Evolutionary conservation across 2,797 vertebrate species (phyloP).

Genomic region (Myoxocephalus aenaeus): DNA sequence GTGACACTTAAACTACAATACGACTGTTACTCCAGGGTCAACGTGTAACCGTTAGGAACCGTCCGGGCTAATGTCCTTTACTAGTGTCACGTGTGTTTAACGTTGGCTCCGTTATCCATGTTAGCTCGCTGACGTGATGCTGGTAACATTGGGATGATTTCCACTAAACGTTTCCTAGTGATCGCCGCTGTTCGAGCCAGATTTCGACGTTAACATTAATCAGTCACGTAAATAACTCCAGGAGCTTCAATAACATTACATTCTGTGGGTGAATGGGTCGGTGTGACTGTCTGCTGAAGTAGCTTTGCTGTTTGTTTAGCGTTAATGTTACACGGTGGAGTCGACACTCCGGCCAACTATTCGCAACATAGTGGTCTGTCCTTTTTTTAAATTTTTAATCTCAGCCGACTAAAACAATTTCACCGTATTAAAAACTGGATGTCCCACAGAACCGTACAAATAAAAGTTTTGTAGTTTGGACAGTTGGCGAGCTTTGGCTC

Average conservation of each 20-base stretch:
- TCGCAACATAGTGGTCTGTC: not conserved
- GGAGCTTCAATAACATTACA: not conserved
- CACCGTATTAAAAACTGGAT: not conserved
- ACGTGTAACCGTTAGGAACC: rapidly evolving
- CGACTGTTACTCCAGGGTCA: not conserved
- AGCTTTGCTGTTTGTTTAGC: not conserved
- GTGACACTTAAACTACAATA: not conserved
- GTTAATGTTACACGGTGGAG: not conserved
- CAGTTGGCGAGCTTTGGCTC: not conserved
- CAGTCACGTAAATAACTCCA: not conserved
- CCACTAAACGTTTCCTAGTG: slow-evolving; percentile 6
- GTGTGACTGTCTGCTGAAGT: not conserved
- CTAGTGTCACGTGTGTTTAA: not conserved
- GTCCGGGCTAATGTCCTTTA: not conserved
- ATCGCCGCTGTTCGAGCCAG: not conserved
- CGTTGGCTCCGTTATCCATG: not conserved
- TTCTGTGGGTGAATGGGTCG: not conserved
- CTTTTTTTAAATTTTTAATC: not conserved
- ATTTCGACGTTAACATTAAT: not conserved
- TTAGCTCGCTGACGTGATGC: slow-evolving; percentile 34
- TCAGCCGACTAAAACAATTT: not conserved
- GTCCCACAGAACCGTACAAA: not conserved
- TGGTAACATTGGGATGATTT: slow-evolving; percentile 24
- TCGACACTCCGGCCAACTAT: not conserved
- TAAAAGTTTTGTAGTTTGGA: not conserved